phyloP scores from a whole-genome alignment of 2,113 vertebrate species.

The Scortum barcoo region DNA sequence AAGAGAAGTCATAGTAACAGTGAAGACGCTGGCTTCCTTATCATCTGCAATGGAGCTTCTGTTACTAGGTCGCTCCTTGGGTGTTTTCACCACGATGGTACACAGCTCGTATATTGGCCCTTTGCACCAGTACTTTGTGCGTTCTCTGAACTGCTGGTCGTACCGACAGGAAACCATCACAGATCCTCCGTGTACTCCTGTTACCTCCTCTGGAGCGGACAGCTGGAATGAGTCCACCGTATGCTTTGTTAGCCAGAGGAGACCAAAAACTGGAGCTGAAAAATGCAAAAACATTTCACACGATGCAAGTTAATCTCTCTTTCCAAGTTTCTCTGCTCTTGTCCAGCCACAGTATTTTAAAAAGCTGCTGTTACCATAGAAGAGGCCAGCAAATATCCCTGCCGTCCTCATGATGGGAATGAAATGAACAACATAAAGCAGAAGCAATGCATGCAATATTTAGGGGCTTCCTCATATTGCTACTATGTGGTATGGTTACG shows the following conservation, averaged over 20 bases:
- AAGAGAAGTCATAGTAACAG: slow-evolving; percentile 65
- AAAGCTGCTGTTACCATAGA: slow-evolving; percentile 50
- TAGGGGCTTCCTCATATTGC: slow-evolving; percentile 27
- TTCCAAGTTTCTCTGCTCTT: neutral
- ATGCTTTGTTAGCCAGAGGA: slow-evolving; percentile 42
- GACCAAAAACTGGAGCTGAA: slow-evolving; percentile 48
- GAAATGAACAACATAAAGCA: neutral
- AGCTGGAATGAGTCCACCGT: slow-evolving; percentile 39
- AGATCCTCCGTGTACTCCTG: slow-evolving; percentile 23
- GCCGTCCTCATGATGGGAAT: slow-evolving; percentile 38
- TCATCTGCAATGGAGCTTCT: slow-evolving; percentile 62
- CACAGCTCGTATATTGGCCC: slow-evolving; percentile 53
- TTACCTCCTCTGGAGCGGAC: slow-evolving; percentile 55
- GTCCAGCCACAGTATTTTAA: neutral
- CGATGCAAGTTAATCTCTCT: neutral
- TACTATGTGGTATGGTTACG: neutral
- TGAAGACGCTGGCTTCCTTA: slow-evolving; percentile 59
- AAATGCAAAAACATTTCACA: slow-evolving; percentile 19
- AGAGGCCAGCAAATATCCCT: neutral
- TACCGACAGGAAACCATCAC: slow-evolving; percentile 65
- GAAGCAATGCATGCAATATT: neutral
- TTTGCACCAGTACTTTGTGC: slow-evolving; percentile 79
- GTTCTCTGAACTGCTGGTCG: slow-evolving; percentile 13
- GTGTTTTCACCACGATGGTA: slow-evolving; percentile 58
- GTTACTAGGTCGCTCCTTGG: neutral